Conservation (phyloP, 1,140 invertebrate genomes). For the Thaumatotibia leucotreta region DNA sequence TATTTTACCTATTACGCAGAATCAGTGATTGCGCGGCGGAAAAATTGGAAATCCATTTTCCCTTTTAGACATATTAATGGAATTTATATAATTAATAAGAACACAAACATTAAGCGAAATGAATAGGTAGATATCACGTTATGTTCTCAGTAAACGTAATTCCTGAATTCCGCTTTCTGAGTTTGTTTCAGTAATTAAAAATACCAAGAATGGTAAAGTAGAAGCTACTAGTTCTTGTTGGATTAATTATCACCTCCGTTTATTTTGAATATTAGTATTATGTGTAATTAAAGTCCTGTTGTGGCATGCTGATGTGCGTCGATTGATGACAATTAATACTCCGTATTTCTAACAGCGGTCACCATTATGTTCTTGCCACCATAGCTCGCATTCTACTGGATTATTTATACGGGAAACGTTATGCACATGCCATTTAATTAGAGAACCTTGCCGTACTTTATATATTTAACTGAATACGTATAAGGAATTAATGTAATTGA, state of each 20-base stretch:
- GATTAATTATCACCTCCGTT: not conserved
- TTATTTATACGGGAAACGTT: constrained; percentile 43
- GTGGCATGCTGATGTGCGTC: not conserved
- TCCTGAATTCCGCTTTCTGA: not conserved
- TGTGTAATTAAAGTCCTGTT: not conserved
- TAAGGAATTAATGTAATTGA: constrained; percentile 63
- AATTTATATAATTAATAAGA: no score
- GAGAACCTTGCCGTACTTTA: constrained; percentile 33
- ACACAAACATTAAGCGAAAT: not conserved
- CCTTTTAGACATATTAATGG: no score
- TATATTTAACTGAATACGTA: constrained; percentile 43
- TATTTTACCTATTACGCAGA: no score
- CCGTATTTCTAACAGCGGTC: constrained; percentile 29
- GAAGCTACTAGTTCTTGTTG: not conserved
- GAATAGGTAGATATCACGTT: no score
- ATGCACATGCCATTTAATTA: constrained; percentile 53
- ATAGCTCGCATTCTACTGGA: constrained; percentile 38
- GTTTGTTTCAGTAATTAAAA: not conserved
- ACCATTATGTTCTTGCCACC: constrained; percentile 24
- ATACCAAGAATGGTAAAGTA: not conserved
- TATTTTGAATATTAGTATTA: not conserved
- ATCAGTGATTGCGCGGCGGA: not conserved
- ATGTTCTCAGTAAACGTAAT: not conserved
- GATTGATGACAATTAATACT: constrained; percentile 26
- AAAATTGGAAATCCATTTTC: no score